These are phyloP conservation scores for Celastrina argiolus DNA, from an alignment of 2,888 invertebrate species.

Conservation along the genomic window DNA sequence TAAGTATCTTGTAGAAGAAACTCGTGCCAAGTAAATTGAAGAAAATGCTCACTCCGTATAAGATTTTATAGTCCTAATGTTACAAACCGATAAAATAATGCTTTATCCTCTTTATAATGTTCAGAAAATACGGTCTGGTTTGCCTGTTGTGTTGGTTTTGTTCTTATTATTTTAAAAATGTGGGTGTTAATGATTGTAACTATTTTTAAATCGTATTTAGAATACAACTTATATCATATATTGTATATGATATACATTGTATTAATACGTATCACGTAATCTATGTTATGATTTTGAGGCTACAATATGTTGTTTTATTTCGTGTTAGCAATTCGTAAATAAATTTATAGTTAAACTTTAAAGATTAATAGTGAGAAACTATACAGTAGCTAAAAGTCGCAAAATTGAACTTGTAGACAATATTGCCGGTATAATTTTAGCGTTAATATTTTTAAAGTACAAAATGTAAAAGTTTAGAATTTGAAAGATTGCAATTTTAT, in stretches of 20 bases:
- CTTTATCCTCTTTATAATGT: slow-evolving; percentile 5
- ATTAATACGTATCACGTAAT: too few species aligned
- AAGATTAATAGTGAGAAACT: too few species aligned
- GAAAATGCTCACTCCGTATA: background rate
- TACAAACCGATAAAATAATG: slow-evolving; percentile 16
- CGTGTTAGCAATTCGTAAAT: too few species aligned
- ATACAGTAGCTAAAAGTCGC: background rate
- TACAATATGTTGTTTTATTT: too few species aligned
- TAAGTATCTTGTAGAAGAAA: slow-evolving; percentile 8
- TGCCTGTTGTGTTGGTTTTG: background rate
- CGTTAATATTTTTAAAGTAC: slow-evolving; percentile 14
- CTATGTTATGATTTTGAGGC: too few species aligned
- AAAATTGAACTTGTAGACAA: background rate
- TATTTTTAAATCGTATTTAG: background rate
- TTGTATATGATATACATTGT: too few species aligned
- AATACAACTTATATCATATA: too few species aligned
- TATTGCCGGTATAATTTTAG: background rate
- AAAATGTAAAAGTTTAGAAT: slow-evolving; percentile 18
- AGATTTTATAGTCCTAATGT: slow-evolving; percentile 20
- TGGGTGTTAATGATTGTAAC: background rate
- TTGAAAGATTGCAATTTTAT: slow-evolving; percentile 21
- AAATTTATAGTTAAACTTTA: too few species aligned
- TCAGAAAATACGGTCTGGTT: background rate
- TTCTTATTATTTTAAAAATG: background rate
- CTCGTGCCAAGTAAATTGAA: slow-evolving; percentile 18